Evolutionary conservation across 2,113 vertebrate genomes (phyloP).

Genomic region (Phalacrocorax carbo): DNA sequence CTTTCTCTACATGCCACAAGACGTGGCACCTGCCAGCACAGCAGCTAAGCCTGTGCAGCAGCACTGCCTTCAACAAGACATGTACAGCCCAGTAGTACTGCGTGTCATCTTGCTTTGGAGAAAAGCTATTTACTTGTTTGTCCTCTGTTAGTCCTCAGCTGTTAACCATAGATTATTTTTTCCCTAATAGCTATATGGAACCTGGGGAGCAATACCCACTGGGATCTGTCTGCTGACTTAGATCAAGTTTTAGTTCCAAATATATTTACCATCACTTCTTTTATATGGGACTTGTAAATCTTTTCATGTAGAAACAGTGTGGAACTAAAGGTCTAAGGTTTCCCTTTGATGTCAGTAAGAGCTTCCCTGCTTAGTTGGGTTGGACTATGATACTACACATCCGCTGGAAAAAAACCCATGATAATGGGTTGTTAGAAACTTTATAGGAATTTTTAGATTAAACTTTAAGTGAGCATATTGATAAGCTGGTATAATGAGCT

Average conservation of each 20-base stretch:
- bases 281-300: slow-evolving; percentile 45
- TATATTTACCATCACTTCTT: slow-evolving; percentile 49
- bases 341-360: slow-evolving; percentile 36
- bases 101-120: background rate
- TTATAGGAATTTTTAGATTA: background rate
- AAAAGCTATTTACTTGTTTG: slow-evolving; percentile 3
- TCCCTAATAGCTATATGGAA: background rate
- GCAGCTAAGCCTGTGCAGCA: background rate
- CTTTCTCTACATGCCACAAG: background rate
- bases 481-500: background rate
- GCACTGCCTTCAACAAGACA: fast-evolving
- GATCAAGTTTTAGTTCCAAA: slow-evolving; percentile 28
- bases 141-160: slow-evolving; percentile 13
- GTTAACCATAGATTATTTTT: background rate
- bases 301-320: slow-evolving; percentile 42
- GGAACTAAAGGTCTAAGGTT: slow-evolving; percentile 41
- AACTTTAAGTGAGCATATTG: background rate
- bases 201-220: background rate
- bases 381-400: background rate
- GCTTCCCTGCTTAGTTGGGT: background rate
- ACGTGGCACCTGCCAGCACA: background rate
- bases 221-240: background rate
- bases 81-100: no score
- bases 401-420: background rate
- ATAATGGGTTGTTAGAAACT: background rate